Percentiles rank a stretch among this genome's conserved stretches.
phyloP scores from a whole-genome alignment of 2,888 invertebrate species.

The Tenthredo livida region DNA sequence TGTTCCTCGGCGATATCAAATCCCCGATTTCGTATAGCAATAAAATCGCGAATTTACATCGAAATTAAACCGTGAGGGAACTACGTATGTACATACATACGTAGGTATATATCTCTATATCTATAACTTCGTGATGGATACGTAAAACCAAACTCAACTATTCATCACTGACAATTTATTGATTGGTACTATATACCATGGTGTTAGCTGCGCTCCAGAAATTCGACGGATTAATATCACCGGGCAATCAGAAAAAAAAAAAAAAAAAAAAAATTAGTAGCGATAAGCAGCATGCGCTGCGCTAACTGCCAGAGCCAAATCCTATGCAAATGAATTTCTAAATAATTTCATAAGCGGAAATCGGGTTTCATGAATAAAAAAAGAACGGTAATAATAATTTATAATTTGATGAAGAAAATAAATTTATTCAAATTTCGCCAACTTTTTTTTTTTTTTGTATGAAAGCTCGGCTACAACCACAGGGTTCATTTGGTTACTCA shows the following conservation, averaged over 20 bases:
- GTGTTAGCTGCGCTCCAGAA: neutral
- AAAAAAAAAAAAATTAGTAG: neutral
- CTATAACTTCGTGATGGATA: conserved; percentile 30
- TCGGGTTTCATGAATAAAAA: neutral
- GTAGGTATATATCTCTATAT: neutral
- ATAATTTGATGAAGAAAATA: neutral
- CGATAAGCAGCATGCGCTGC: conserved; percentile 4
- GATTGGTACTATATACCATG: neutral
- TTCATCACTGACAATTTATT: conserved; percentile 49
- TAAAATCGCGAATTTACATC: conserved; percentile 45
- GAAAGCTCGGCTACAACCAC: neutral
- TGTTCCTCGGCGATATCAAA: conserved; percentile 16
- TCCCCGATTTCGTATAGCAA: conserved; percentile 22
- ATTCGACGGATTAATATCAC: conserved; percentile 35
- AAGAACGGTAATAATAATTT: neutral
- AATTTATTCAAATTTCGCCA: neutral
- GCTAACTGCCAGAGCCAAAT: no score
- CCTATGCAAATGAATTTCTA: neutral
- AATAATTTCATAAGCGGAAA: conserved; percentile 1
- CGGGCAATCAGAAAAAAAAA: neutral
- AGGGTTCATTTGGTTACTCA: neutral
- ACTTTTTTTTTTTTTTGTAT: neutral
- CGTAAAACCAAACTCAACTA: conserved; percentile 40
- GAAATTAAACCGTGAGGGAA: conserved; percentile 27
- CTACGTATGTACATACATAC: no score